Evolutionary conservation across 2,113 vertebrate species (phyloP).

Genomic region (Egretta garzetta): DNA sequence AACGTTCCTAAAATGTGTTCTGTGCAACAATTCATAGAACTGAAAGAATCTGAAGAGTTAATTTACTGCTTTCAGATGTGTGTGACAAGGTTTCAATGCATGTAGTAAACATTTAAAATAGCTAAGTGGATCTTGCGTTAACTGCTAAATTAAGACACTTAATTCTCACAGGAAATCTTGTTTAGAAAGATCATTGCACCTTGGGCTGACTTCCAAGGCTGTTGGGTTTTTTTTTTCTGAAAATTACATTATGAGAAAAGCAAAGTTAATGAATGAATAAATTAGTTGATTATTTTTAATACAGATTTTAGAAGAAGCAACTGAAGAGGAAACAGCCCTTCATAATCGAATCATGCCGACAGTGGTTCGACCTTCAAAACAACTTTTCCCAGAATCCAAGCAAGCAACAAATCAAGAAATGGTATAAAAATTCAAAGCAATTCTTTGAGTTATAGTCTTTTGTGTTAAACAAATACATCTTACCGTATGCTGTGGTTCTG

Average conservation of each 20-base stretch:
- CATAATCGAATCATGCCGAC: slow-evolving; percentile 97
- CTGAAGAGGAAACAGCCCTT: slow-evolving; percentile 95
- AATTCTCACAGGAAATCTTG: background rate
- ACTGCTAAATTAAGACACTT: background rate
- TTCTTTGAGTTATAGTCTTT: background rate
- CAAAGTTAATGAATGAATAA: background rate
- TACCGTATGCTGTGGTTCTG: background rate
- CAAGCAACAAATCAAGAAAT: slow-evolving; percentile 84
- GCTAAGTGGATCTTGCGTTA: background rate
- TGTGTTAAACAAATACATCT: background rate
- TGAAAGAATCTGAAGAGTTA: background rate
- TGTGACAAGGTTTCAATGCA: background rate
- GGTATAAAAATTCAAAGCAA: slow-evolving; percentile 71
- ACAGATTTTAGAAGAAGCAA: slow-evolving; percentile 94
- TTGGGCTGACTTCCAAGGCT: background rate
- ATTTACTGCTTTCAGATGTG: background rate
- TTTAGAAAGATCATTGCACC: background rate
- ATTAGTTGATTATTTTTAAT: background rate
- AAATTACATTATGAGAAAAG: background rate
- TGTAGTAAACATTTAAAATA: background rate
- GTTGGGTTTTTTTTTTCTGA: background rate
- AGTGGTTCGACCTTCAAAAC: slow-evolving; percentile 92
- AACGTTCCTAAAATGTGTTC: background rate
- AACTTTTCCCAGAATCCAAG: slow-evolving; percentile 81
- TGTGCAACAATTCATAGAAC: background rate